Conservation (phyloP, 2,113 vertebrate genomes). For the Cranoglanis bouderius region DNA sequence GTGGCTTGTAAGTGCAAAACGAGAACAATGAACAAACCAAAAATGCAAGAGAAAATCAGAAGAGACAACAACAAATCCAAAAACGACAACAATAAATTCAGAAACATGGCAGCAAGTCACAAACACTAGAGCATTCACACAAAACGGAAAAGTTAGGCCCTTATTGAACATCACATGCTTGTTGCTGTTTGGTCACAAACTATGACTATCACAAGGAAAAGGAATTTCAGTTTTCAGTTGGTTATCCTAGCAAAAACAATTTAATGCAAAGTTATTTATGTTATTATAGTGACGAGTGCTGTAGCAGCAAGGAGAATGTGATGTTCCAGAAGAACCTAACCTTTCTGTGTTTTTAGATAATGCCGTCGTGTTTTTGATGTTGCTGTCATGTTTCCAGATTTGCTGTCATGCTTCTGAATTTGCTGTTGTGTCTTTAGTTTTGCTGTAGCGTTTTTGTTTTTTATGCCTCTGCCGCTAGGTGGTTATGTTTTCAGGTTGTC, state of each 20-base stretch:
- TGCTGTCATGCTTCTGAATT: neutral
- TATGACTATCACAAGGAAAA: neutral
- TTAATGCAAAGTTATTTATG: neutral
- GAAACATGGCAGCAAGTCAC: neutral
- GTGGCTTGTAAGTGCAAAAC: neutral
- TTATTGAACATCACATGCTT: neutral
- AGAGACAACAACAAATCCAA: neutral
- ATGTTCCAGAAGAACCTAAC: neutral
- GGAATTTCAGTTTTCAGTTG: neutral
- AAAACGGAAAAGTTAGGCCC: neutral
- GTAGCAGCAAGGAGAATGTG: neutral
- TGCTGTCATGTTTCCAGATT: neutral
- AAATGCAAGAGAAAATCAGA: neutral
- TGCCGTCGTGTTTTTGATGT: neutral
- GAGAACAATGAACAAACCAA: neutral
- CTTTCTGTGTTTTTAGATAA: neutral
- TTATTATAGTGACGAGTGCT: neutral
- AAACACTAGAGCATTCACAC: neutral
- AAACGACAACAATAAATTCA: neutral
- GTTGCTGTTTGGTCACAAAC: neutral
- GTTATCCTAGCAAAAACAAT: neutral
- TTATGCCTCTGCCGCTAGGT: neutral
- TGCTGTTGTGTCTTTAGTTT: neutral
- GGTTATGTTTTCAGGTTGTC: neutral
- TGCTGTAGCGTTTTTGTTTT: neutral